phyloP scores from a whole-genome alignment of 2,888 invertebrate genomes.

The Chironomus tentans region DNA sequence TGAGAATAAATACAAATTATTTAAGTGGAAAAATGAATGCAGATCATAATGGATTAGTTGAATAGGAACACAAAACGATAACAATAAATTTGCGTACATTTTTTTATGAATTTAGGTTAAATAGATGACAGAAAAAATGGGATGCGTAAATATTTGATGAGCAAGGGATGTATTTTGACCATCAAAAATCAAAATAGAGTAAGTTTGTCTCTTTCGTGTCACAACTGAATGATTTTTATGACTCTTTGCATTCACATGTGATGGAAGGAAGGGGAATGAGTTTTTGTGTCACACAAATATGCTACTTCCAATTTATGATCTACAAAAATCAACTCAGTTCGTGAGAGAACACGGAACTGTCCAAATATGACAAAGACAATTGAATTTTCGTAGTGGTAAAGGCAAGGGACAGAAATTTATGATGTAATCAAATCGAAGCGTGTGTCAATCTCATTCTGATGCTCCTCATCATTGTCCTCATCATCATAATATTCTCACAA shows the following conservation, averaged over 20 bases:
- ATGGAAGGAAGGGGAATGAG: neutral
- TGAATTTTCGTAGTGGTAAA: neutral
- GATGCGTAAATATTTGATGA: neutral
- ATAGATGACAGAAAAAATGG: neutral
- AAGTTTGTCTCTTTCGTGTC: neutral
- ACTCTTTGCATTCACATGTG: neutral
- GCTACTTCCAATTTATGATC: no score
- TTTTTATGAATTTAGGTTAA: slow-evolving; percentile 27
- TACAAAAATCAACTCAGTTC: neutral
- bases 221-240: slow-evolving; percentile 25
- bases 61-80: slow-evolving; percentile 5
- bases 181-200: slow-evolving; percentile 24
- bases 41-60: no score
- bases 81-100: slow-evolving; percentile 24
- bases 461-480: neutral
- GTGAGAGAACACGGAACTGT: neutral
- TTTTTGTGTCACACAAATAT: neutral
- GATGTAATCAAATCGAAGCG: slow-evolving; percentile 26
- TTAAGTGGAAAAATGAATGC: no score
- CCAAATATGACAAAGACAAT: neutral
- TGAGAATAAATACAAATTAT: neutral
- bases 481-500: slow-evolving; percentile 6
- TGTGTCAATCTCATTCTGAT: slow-evolving; percentile 21
- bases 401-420: slow-evolving; percentile 12
- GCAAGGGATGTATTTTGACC: slow-evolving; percentile 16